phyloP scores from a whole-genome alignment of 2,797 vertebrate genomes.

The Setipinna tenuifilis region DNA sequence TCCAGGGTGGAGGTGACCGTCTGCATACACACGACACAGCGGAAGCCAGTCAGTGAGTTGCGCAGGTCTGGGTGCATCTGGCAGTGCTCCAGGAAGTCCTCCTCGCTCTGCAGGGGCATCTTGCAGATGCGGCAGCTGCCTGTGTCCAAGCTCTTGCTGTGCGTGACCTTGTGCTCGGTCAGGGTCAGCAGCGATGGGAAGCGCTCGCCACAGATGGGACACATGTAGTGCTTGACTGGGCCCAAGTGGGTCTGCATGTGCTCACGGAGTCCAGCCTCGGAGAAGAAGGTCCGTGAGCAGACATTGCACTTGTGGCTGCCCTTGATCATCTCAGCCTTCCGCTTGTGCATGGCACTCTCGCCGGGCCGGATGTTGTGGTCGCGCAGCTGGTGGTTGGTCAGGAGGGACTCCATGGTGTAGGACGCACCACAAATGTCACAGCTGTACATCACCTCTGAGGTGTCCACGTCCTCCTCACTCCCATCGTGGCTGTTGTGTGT shows the following conservation, averaged over 20 bases:
- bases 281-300: constrained; percentile 98
- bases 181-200: constrained; percentile 98
- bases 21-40: constrained; percentile 99
- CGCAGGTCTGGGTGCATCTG: constrained; percentile 98
- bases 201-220: constrained; percentile 97
- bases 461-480: constrained; percentile 93
- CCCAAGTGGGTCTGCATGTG: constrained; percentile 99
- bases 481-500: constrained; percentile 92
- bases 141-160: constrained; percentile 98
- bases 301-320: constrained; percentile 99
- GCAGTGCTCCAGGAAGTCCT: constrained; percentile 99
- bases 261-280: constrained; percentile 93
- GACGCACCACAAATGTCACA: constrained; percentile 98
- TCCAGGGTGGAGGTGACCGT: constrained; percentile 98
- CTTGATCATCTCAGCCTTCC: constrained; percentile 97
- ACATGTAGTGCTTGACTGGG: constrained; percentile 99
- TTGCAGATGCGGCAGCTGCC: constrained; percentile 99
- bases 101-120: constrained; percentile 95
- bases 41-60: constrained; percentile 98
- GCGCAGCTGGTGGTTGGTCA: constrained; percentile 96
- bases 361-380: constrained; percentile 98
- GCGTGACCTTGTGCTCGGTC: constrained; percentile 98
- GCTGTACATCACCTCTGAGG: constrained; percentile 92
- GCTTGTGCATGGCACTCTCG: constrained; percentile 93
- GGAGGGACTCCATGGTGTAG: constrained; percentile 97